Evolutionary conservation across 2,797 vertebrate species (phyloP), one percentile per base, ranked within the genome.

Genomic region (Molossus molossus): DNA sequence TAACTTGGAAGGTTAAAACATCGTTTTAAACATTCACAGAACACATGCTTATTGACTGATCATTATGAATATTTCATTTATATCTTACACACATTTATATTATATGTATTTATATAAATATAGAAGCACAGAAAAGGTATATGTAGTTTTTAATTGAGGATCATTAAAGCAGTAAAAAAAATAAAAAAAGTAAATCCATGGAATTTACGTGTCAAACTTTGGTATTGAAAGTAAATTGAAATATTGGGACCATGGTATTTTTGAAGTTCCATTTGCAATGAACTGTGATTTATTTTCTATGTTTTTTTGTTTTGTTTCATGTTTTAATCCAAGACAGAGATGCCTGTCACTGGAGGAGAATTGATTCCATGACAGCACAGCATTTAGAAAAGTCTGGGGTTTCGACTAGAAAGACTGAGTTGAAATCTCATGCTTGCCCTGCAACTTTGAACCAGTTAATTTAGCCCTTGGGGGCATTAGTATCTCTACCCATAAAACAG

Each of bases 1-100:
- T 93, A 83, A 65, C 58, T 82, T 33, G 57, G 9, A 72, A 82
- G 10, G 62, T 72, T 90, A 70, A 75, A 75, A 86, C 20, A 40
- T 53, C 27, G 14, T 57, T 77, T 88, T 60, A 40, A 89, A 81
- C 29, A 12, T 45, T 37, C 5, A 73, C 6, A 87, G 33, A 57
- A 69, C 20, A 29, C 11, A 55, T 73, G 20, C 21, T 40, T 85
- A 40, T 15, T 92, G 27, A 60, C 25, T 64, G 48, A 48, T 65
- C 33, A 80, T 65, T 69, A 62, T 62, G 11, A 80, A 23, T 80
- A 89, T 92, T 81, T 92, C 5, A 77, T 77, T 50, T 69, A 48
- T 48, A n/a, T n/a, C 40, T 64, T 82, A 21, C 9, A n/a, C 25
- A 20, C 33, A 45, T 60, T 33, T 79, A 27, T 81, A 60, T n/a